Conservation (phyloP, 2,888 invertebrate genomes). For the Mantis religiosa region DNA sequence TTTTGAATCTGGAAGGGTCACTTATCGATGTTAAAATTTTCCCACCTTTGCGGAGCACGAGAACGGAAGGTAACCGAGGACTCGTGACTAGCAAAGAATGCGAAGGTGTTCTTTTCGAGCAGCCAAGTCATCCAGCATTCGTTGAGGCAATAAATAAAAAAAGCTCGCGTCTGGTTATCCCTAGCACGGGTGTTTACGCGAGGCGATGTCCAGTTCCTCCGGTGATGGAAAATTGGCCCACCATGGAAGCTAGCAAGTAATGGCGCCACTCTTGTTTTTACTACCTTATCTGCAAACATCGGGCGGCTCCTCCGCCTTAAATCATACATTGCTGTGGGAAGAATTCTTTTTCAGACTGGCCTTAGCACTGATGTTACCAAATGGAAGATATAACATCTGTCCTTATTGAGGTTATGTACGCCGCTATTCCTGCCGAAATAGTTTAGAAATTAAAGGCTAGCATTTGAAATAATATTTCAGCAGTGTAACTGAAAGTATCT, state of each 20-base stretch:
- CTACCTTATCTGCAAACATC: neutral
- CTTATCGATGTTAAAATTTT: neutral
- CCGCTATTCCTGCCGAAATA: no score
- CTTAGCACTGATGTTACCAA: no score
- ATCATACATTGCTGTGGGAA: neutral
- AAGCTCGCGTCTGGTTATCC: neutral
- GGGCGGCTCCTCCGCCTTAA: neutral
- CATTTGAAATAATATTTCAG: no score
- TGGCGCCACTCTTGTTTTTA: neutral
- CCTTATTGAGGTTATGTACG: no score
- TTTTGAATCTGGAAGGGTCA: no score
- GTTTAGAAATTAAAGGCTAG: no score
- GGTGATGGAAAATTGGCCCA: slow-evolving; percentile 13
- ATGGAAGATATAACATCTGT: no score
- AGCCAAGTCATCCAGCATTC: neutral
- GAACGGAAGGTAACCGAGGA: neutral
- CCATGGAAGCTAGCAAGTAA: slow-evolving; percentile 6
- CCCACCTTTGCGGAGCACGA: neutral
- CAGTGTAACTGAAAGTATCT: no score
- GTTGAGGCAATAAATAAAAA: neutral
- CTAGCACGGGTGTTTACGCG: neutral
- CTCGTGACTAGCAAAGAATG: neutral
- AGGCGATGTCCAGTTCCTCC: neutral
- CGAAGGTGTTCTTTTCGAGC: neutral
- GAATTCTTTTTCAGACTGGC: neutral